These are phyloP conservation scores for Leptinotarsa undecemlineata DNA, from an alignment of 1,140 invertebrate species.

Conservation along the genomic window DNA sequence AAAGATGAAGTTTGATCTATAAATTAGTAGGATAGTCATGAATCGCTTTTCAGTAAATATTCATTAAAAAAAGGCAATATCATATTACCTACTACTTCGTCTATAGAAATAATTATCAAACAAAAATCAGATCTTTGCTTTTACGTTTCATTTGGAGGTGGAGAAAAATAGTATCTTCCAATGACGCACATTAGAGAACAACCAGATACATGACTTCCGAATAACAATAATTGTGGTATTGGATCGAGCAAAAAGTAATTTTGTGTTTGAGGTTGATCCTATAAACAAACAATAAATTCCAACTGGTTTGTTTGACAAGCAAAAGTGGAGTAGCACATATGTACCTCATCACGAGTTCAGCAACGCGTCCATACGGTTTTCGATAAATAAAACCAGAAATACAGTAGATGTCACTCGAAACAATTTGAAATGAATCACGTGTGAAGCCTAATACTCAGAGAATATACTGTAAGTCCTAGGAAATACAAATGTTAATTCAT, in stretches of 20 bases:
- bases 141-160: background rate
- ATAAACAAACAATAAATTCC: slow-evolving; percentile 1
- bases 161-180: background rate
- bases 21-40: no score
- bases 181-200: background rate
- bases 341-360: background rate
- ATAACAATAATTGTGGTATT: background rate
- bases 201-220: background rate
- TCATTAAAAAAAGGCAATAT: no score
- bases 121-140: no score
- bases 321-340: background rate
- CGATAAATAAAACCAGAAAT: background rate
- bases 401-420: no score
- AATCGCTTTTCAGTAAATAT: no score
- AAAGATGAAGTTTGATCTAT: no score
- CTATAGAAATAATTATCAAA: no score
- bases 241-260: background rate
- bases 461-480: no score
- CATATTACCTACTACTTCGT: no score
- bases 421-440: no score
- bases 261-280: background rate
- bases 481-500: no score
- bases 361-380: background rate
- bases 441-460: no score
- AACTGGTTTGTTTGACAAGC: background rate